Evolutionary conservation across 2,888 invertebrate genomes (phyloP).

Genomic region (Tenthredo notha): DNA sequence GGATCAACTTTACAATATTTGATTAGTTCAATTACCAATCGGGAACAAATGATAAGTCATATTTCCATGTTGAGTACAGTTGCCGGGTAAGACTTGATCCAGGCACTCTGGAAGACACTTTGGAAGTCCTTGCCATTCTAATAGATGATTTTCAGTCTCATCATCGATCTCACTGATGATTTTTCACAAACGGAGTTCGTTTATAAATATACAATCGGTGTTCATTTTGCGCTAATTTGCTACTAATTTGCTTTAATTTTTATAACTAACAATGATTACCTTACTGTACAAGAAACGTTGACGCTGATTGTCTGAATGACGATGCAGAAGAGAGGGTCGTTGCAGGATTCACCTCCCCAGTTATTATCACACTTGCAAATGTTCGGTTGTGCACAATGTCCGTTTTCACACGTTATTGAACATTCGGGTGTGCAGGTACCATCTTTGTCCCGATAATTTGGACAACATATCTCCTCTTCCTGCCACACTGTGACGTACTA

Average conservation of each 20-base stretch:
- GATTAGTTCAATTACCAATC: background rate
- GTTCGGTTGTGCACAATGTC: background rate
- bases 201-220: background rate
- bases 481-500: background rate
- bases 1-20: no score
- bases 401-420: background rate
- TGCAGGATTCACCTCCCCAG: slow-evolving; percentile 66
- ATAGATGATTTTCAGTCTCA: background rate
- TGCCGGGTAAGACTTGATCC: background rate
- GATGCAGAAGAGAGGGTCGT: slow-evolving; percentile 60
- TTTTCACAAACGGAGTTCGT: background rate
- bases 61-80: background rate
- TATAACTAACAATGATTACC: background rate
- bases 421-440: background rate
- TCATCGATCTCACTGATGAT: background rate
- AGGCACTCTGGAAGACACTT: background rate
- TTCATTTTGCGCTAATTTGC: background rate
- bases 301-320: background rate
- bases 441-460: background rate
- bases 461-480: background rate
- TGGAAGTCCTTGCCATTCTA: background rate
- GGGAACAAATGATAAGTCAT: background rate
- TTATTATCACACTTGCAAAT: slow-evolving; percentile 65
- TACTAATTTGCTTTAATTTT: background rate
- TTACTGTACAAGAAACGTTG: background rate